Base-by-base conservation (phyloP, 2,113 vertebrate species). In the Oreochromis tanganicae region DNA sequence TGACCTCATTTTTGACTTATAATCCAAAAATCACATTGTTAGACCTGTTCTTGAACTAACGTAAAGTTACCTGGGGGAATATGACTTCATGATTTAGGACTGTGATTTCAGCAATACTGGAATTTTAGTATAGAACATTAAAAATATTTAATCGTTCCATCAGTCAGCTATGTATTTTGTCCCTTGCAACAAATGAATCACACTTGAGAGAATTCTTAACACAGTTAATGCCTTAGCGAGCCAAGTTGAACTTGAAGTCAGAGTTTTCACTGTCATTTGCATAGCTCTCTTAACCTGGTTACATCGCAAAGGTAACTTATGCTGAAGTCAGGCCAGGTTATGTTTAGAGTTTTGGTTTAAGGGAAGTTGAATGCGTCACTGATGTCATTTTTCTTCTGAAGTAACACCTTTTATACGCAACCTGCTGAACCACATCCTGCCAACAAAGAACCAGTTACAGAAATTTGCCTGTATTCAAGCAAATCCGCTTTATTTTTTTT, bases 221-320 rank as follows among this genome's bases (percentile, higher is more conserved):
- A 66, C 1, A 0, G 61, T 66, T 38, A 66, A 38, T 66, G 61
- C 61, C n/a, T 66, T 38, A 66, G 19, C 0, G 0, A 38, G 19
- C 10, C 19, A 38, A 38, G 34, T 38, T 38, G 17, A 66, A 66
- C 34, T 66, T 66, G 61, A 66, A 66, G 10, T n/a, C 61, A 7
- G 9, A 61, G 34, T 38, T 68, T 21, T 68, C 63, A 68, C 63
- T 68, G 63, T 0, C 34, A 68, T 4, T 0, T 41, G 34, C 0
- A 0, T 41, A 41, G 63, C 34, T 5, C 34, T 68, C 0, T 66
- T 68, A 68, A 41, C 6, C 63, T 14, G 21, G 5, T 41, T 68
- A 1, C 61, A 68, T 68, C 0, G 0, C 32, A 36, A 38, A n/a
- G 61, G 0, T 68, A 68, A 41, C 34, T 21, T 41, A 21, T 41